Conservation (phyloP, 37 sponge, comb jelly and placozoan genomes). For the Spongilla lacustris region DNA sequence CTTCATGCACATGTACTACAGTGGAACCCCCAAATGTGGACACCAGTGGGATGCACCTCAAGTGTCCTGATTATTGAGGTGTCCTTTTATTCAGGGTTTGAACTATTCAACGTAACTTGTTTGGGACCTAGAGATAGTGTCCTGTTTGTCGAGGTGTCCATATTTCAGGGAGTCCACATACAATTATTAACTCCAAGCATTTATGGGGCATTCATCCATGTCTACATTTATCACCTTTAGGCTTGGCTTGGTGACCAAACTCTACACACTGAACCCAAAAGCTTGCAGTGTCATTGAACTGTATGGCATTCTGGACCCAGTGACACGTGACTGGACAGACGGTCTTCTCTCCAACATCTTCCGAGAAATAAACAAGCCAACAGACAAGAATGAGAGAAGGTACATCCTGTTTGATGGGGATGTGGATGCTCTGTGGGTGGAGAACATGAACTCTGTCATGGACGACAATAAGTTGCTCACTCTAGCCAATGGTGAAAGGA, state of each 20-base stretch:
- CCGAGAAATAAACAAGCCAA: conserved; percentile 96
- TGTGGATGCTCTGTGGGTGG: conserved; percentile 99
- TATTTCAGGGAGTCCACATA: too few species aligned
- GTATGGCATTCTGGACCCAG: conserved; percentile 97
- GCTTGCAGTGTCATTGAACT: conserved; percentile 96
- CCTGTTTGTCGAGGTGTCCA: too few species aligned
- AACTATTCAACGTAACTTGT: too few species aligned
- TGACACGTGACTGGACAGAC: conserved; percentile 99
- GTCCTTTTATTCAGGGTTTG: too few species aligned
- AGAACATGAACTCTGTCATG: conserved; percentile 99
- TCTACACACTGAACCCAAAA: conserved; percentile 97
- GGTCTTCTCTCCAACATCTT: conserved; percentile 99
- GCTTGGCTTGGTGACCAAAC: conserved; percentile 85
- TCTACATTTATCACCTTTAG: conserved; percentile 15
- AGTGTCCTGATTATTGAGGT: too few species aligned
- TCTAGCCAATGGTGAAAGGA: conserved; percentile 98
- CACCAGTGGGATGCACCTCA: too few species aligned
- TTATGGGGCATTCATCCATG: too few species aligned
- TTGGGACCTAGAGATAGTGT: too few species aligned
- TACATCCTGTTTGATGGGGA: conserved; percentile 82
- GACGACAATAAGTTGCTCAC: conserved; percentile 98
- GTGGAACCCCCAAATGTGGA: too few species aligned
- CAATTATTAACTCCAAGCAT: too few species aligned
- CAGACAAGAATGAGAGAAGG: conserved; percentile 95
- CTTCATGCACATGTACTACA: too few species aligned